Evolutionary conservation across 1,140 invertebrate genomes (phyloP), one percentile per base, ranked within the genome.

Genomic region (Sinonovacula constricta): DNA sequence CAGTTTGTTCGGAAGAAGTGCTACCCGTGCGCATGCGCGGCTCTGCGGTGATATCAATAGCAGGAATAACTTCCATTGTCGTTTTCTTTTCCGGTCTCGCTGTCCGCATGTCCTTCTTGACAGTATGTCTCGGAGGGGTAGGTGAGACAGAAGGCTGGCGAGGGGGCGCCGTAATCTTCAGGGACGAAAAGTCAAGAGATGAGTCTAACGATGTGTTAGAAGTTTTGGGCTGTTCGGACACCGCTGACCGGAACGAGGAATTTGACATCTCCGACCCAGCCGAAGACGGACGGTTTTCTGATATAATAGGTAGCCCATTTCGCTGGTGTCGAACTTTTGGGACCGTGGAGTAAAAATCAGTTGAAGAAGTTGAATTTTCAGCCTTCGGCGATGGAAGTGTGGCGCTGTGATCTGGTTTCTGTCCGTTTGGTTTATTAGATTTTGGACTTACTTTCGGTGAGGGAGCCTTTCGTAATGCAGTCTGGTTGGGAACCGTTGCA

Each of bases 401-500:
- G 82, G 54, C 82, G 81, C n/a, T 79, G 79, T 1, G 83, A 77
- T 14, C 77, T 54, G 54, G 75, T 33, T 79, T 75, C 22, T 59
- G 22, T 4, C 14, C 30, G 1, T 26, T 62, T 75, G 39, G 68
- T 79, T 39, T 56, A 0, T 51, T 12, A 18, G 53, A 53, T 28
- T 62, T 60, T 71, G 71, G 34, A 49, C 45, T 28, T n/a, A 49
- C 34, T 26, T 49, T 26, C 7, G 57, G 65, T 15, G 63, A 62
- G 18, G 63, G 59, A 53, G 5, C 30, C 15, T 56, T 65, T 62
- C 67, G 33, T 63, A 24, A 24, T 68, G 75, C 14, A 34, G 81
- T 72, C 33, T 88, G 86, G 28, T 84, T 83, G 10, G 88, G 88
- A 18, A 88, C 85, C 1, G 88, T 87, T 22, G 85, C 87, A 31